Evolutionary conservation across 2,888 invertebrate species (phyloP), one percentile per base, ranked within the genome.

Genomic region (Tyria jacobaeae): DNA sequence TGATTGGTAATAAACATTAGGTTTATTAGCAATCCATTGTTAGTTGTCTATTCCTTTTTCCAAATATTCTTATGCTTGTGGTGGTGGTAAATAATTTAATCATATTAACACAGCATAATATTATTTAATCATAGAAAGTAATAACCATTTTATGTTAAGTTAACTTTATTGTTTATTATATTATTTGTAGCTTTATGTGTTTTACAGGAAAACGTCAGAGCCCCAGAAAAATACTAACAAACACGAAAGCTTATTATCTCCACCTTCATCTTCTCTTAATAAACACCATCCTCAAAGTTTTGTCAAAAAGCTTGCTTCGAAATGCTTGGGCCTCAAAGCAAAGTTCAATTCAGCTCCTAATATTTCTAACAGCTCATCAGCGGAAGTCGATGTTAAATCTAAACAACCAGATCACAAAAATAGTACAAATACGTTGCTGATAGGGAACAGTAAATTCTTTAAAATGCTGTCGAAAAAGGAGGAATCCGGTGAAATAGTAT

Each of bases 291-390:
- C 89, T 77, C 91, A 90, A 81, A 93, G 91, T 89, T 93, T 94
- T 84, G 94, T 93, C 64, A 90, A 92, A 90, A 92, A 91, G 90
- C 90, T 94, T 89, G 94, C 94, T 87, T 92, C 94, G 39, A 94
- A 93, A 85, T 93, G 91, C 91, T 91, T 94, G 85, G 92, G 94
- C 84, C 84, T 94, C 27, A 94, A 91, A 85, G 86, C 92, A 64
- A 93, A 91, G 75, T 94, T 94, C 75, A 92, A 89, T 80, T 94
- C 94, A 66, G 92, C 92, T 84, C 92, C 93, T 90, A 93, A 94
- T 78, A 92, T 94, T 79, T 89, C 90, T 86, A 92, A 92, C 73
- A 88, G 75, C 69, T 68, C 82, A 71, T 89, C 90, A 75, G 76
- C 84, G 78, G 91, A 88, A 77, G 85, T 82, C 79, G 89, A 88